These are phyloP conservation scores for Anoplophora glabripennis DNA, from an alignment of 1,140 invertebrate genomes.

Conservation along the genomic window DNA sequence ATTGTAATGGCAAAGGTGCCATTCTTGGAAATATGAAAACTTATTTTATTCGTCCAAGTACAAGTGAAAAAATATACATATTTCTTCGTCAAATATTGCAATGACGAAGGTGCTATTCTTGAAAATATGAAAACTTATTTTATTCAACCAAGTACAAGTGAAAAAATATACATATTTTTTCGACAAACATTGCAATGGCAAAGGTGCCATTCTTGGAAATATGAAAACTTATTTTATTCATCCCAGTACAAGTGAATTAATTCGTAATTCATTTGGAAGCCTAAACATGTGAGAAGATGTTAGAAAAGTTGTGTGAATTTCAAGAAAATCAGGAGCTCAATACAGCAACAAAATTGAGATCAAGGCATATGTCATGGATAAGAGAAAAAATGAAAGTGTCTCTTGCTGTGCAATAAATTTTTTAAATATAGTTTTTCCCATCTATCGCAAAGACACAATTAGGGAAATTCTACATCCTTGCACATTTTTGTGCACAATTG, in stretches of 20 bases:
- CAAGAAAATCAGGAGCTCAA: conserved; percentile 15
- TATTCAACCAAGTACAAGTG: conserved; percentile 18
- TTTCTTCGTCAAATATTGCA: conserved; percentile 9
- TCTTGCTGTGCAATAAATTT: conserved; percentile 4
- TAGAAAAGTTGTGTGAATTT: conserved; percentile 2
- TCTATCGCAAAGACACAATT: too few species aligned
- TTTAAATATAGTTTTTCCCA: not conserved
- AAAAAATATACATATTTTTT: conserved; percentile 10
- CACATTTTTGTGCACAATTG: too few species aligned
- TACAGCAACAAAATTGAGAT: conserved; percentile 11
- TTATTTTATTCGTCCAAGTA: conserved; percentile 21
- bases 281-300: not conserved
- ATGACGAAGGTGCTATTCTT: conserved; percentile 24
- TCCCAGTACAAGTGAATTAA: conserved; percentile 20
- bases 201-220: conserved; percentile 17
- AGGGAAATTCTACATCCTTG: too few species aligned
- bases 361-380: conserved; percentile 3
- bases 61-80: conserved; percentile 15
- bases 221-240: conserved; percentile 23
- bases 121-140: conserved; percentile 21
- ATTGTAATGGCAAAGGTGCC: conserved; percentile 18
- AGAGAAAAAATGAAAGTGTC: conserved; percentile 17
- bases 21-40: conserved; percentile 21
- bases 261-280: conserved; percentile 15
- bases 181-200: conserved; percentile 18